Evolutionary conservation across 2,888 invertebrate genomes (phyloP), one percentile per base, ranked within the genome.

Genomic region (Rhogogaster chlorosoma): DNA sequence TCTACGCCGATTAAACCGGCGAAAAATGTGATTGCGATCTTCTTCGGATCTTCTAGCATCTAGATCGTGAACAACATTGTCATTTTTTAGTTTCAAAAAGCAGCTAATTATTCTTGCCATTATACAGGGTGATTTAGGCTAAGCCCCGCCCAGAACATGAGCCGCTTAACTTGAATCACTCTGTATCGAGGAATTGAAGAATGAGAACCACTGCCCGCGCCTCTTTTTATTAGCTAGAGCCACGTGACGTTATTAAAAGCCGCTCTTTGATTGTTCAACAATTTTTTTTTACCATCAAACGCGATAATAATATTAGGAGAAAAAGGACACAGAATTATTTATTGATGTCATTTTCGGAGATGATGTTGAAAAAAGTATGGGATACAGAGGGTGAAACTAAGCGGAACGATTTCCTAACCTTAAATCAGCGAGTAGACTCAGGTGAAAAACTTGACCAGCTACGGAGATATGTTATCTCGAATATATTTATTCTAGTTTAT

Each of bases 1-100:
- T 89, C 88, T 9, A 86, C 86, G 12, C 77, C 86, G 12, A 87
- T 15, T 22, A 88, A 82, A 64, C 86, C 87, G 6, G 83, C 26
- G 9, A 77, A 36, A n/a, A 78, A 49, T 10, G 26, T n/a, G 0
- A 42, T 15, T 9, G 12, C 38, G 6, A 38, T 36, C 22, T 22
- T 73, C 42, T 73, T 73, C 1, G 12, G 22, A 73, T 42, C 10
- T n/a, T 22, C 71, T 38, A 73, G 26, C 71, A 73, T 73, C 71
- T 73, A 22, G 38, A 73, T 73, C 42, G 22, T 15, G 12, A 42
- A 73, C 42, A 22, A 38, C 3, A 61, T 61, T 42, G 2, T n/a
- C 18, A 49, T 1, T 49, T 45, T 45, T 45, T 45, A 12, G 12
- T 12, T 12, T 45, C 3, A 12, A 7, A 38, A 38, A 38, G 38